A percentile compares a stretch with the other conserved stretches of the same genome.
Conservation (phyloP, 2,888 invertebrate genomes). For the Heliconius hortense region DNA sequence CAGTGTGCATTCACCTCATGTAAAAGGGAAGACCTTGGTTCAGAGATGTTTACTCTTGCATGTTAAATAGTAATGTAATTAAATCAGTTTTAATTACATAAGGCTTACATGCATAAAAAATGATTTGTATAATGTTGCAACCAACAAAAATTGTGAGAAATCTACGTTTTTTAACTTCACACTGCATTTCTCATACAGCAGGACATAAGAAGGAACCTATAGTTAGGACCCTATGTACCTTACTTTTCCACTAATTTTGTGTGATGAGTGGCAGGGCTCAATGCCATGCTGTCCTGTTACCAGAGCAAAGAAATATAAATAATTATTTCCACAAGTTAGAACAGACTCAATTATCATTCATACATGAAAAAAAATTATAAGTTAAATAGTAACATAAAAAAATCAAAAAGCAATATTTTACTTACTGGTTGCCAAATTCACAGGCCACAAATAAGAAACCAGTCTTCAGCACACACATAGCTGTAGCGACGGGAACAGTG, state of each 20-base stretch:
- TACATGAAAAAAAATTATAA: no score
- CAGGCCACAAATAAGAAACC: slow-evolving; percentile 99
- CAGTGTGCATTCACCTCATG: slow-evolving; percentile 83
- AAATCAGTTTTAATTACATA: slow-evolving; percentile 54
- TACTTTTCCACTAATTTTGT: no score
- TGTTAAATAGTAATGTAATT: slow-evolving; percentile 56
- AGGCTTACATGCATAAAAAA: slow-evolving; percentile 51
- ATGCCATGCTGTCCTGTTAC: no score
- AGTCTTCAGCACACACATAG: slow-evolving; percentile 99
- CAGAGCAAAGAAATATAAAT: no score
- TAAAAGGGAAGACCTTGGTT: slow-evolving; percentile 84
- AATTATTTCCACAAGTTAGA: no score
- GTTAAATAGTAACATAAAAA: no score
- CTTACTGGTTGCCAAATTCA: slow-evolving; percentile 99
- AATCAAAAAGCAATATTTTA: slow-evolving; percentile 54
- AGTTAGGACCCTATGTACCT: no score
- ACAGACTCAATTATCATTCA: no score
- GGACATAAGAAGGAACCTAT: no score
- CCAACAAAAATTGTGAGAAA: not conserved
- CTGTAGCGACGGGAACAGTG: slow-evolving; percentile 97
- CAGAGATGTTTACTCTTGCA: slow-evolving; percentile 78
- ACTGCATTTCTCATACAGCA: not conserved
- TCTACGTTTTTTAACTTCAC: not conserved
- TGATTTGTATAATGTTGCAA: not conserved
- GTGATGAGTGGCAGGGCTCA: no score